These are phyloP conservation scores for Hyposmocoma kahamanoa DNA, from an alignment of 1,140 invertebrate species.

Conservation along the genomic window DNA sequence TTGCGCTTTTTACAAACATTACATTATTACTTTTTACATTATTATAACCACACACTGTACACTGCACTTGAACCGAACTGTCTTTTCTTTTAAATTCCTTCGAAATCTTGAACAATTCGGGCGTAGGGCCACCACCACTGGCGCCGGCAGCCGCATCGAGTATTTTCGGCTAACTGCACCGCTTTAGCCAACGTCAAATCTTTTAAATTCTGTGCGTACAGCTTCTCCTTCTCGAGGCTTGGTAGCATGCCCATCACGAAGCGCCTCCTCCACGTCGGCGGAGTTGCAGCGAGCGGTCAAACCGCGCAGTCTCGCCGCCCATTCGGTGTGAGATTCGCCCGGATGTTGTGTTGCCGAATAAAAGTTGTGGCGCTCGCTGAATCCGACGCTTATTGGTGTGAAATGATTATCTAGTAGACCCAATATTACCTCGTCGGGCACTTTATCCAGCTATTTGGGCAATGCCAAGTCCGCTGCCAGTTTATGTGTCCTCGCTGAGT, in stretches of 20 bases:
- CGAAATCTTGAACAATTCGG: background rate
- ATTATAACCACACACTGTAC: background rate
- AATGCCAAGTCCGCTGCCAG: background rate
- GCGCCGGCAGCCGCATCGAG: background rate
- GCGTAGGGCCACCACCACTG: background rate
- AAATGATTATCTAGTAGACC: background rate
- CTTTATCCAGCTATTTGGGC: background rate
- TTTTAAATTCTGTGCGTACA: background rate
- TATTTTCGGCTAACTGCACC: background rate
- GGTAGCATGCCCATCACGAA: background rate
- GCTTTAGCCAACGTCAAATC: background rate
- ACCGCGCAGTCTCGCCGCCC: background rate
- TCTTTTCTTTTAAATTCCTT: too few species aligned
- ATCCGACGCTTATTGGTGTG: background rate
- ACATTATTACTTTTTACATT: too few species aligned
- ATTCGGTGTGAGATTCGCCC: background rate
- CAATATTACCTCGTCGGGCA: background rate
- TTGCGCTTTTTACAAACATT: too few species aligned
- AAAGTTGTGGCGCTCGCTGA: background rate
- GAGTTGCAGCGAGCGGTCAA: background rate
- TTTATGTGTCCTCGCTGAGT: background rate
- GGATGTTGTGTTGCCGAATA: background rate
- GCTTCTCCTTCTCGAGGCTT: background rate
- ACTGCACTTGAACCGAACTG: too few species aligned
- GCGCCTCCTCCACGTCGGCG: background rate